phyloP scores from a whole-genome alignment of 2,797 vertebrate genomes.

The Chelonia mydas region DNA sequence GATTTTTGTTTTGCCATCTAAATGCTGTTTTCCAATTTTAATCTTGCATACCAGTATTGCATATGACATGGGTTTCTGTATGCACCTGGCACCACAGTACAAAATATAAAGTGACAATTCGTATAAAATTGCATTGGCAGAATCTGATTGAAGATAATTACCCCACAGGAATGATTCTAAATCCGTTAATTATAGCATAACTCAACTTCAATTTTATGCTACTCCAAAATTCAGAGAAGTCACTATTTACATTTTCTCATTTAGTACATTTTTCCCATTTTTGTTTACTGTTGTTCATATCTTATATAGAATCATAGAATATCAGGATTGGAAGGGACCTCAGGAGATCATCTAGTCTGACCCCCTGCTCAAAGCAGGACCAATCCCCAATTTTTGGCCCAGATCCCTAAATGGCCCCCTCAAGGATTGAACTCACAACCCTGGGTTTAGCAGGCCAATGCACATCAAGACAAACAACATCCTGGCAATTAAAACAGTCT shows the following conservation, averaged over 20 bases:
- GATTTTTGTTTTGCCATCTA: background rate
- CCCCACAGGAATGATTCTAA: background rate
- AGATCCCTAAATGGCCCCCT: no score
- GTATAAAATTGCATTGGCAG: background rate
- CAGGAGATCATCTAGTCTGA: no score
- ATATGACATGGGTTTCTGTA: background rate
- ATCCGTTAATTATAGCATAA: background rate
- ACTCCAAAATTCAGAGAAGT: background rate
- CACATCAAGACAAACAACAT: background rate
- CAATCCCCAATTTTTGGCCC: no score
- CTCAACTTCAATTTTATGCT: background rate
- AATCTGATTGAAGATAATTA: background rate
- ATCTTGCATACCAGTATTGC: background rate
- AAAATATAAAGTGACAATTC: background rate
- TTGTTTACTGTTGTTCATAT: fast-evolving
- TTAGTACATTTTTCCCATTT: background rate
- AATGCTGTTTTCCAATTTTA: background rate
- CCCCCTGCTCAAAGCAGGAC: no score
- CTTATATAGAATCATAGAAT: no score
- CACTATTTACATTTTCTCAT: background rate
- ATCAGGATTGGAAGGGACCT: no score
- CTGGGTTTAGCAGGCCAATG: no score
- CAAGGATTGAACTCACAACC: no score
- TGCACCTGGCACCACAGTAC: background rate
- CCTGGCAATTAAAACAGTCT: background rate